Conservation (phyloP, 1,140 invertebrate genomes). For the Magallana gigas region DNA sequence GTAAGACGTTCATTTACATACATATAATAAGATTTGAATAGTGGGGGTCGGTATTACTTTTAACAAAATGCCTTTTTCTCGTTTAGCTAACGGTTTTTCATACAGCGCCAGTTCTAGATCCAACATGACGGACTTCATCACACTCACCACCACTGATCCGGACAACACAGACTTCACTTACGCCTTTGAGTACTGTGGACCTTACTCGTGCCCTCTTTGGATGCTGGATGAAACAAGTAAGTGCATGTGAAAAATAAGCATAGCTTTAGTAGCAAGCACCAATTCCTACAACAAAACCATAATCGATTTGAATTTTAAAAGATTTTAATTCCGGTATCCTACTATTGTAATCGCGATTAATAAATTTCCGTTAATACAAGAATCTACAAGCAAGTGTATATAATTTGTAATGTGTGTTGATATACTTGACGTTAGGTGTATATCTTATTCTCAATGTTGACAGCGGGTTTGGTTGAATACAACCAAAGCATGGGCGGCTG, state of each 20-base stretch:
- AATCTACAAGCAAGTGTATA: too few species aligned
- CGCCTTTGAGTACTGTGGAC: conserved; percentile 21
- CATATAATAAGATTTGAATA: too few species aligned
- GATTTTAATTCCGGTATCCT: too few species aligned
- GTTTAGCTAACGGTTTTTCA: neutral
- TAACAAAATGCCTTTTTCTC: neutral
- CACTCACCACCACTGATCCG: conserved; percentile 1
- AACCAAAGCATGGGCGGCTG: conserved; percentile 1
- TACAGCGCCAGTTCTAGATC: neutral
- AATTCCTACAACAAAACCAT: too few species aligned
- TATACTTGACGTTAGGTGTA: too few species aligned
- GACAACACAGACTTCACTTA: conserved; percentile 36
- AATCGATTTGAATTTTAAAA: too few species aligned
- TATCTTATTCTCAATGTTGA: neutral
- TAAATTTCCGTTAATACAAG: too few species aligned
- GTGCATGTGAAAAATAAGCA: neutral
- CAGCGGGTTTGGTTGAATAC: conserved; percentile 14
- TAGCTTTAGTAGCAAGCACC: too few species aligned
- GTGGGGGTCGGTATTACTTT: too few species aligned
- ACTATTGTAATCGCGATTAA: too few species aligned
- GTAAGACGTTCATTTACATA: too few species aligned
- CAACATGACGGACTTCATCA: neutral
- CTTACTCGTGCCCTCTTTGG: neutral
- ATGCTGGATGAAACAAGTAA: conserved; percentile 21
- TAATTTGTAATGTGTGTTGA: too few species aligned